These are phyloP conservation scores for Nemotelus nigrinus DNA, from an alignment of 2,888 invertebrate genomes.

Conservation along the genomic window DNA sequence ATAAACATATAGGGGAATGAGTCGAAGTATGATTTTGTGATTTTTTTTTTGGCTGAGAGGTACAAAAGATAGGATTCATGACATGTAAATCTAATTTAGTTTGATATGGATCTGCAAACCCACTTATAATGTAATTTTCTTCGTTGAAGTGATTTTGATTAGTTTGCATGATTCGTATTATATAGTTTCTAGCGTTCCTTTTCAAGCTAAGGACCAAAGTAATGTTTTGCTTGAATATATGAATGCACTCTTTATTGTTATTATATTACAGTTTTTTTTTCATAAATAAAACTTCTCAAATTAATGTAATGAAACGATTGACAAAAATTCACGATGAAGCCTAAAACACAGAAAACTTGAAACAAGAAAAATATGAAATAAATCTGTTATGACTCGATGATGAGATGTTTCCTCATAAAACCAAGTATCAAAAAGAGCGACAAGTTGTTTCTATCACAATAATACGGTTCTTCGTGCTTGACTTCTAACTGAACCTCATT, in stretches of 20 bases:
- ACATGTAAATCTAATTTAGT: background rate
- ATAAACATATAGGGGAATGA: background rate
- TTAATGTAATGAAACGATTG: background rate
- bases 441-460: background rate
- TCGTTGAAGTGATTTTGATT: background rate
- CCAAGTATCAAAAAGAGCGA: constrained; percentile 59
- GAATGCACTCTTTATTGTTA: too few species aligned
- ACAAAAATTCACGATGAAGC: background rate
- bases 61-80: constrained; percentile 40
- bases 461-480: too few species aligned
- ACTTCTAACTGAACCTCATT: too few species aligned
- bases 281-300: background rate
- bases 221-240: too few species aligned
- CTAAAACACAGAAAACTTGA: background rate
- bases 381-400: constrained; percentile 8
- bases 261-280: background rate
- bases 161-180: too few species aligned
- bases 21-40: background rate
- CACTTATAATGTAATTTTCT: background rate
- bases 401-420: constrained; percentile 54
- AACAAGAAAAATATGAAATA: background rate
- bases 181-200: too few species aligned
- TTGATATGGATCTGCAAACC: background rate
- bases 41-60: background rate
- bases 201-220: too few species aligned